phyloP scores from a whole-genome alignment of 2,797 vertebrate genomes.

The Graptemys geographica region DNA sequence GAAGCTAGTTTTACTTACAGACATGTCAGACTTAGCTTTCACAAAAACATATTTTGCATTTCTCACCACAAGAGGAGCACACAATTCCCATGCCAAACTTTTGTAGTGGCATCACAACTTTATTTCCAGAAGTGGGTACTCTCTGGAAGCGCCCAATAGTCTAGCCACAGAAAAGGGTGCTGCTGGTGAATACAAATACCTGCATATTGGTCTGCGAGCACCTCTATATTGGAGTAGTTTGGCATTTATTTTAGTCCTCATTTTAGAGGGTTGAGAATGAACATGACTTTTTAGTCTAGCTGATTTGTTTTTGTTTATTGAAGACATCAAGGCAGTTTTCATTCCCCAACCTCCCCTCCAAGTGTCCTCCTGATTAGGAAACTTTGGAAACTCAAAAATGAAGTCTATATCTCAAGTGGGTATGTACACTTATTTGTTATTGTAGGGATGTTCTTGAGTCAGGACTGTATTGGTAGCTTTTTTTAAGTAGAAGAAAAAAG shows the following conservation, averaged over 20 bases:
- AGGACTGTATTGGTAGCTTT: background rate
- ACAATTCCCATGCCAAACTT: too few relatives aligned
- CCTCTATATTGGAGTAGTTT: background rate
- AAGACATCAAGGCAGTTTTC: background rate
- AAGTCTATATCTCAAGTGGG: background rate
- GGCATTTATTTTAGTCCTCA: rapidly evolving
- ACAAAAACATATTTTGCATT: background rate
- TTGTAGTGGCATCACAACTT: background rate
- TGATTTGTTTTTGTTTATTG: background rate
- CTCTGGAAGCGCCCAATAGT: background rate
- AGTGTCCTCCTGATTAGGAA: background rate
- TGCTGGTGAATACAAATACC: background rate
- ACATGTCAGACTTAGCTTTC: background rate
- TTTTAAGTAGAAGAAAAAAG: background rate
- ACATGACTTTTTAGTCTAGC: background rate
- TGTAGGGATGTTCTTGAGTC: background rate
- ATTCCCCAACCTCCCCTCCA: background rate
- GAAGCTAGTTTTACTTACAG: background rate
- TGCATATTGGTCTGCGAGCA: background rate
- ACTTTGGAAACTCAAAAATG: background rate
- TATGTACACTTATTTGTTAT: background rate
- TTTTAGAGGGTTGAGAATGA: background rate
- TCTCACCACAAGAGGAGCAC: background rate
- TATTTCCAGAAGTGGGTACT: background rate
- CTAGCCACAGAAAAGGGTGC: too few relatives aligned